These are phyloP conservation scores for Leucoptera coffeella DNA, from an alignment of 2,888 invertebrate genomes.

Conservation along the genomic window DNA sequence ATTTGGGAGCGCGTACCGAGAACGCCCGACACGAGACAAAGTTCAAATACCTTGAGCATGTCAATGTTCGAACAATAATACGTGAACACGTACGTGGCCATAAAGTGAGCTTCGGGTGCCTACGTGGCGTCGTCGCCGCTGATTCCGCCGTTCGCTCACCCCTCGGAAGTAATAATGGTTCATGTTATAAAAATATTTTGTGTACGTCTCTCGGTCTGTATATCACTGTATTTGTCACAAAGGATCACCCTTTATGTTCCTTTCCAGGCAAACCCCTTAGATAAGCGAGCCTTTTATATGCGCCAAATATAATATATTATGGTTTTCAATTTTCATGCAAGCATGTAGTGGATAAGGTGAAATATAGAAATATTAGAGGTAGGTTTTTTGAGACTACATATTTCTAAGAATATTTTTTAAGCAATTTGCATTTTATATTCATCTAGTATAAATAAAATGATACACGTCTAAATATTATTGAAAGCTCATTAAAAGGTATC, in stretches of 20 bases:
- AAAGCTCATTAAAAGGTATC: too few species aligned
- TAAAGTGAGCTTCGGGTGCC: too few species aligned
- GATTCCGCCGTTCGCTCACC: conserved; percentile 24
- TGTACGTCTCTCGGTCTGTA: conserved; percentile 50
- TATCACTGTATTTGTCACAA: conserved; percentile 54
- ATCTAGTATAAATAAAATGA: too few species aligned
- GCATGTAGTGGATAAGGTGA: too few species aligned
- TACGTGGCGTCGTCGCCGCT: too few species aligned
- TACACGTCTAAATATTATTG: too few species aligned
- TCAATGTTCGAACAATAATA: conserved; percentile 16
- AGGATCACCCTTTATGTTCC: conserved; percentile 55
- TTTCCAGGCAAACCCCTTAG: conserved; percentile 55
- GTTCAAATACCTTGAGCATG: too few species aligned
- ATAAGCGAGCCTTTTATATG: conserved; percentile 52
- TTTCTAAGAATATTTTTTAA: too few species aligned
- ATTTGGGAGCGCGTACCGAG: neutral
- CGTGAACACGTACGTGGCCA: conserved; percentile 16
- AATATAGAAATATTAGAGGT: too few species aligned
- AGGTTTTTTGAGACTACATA: too few species aligned
- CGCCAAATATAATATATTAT: conserved; percentile 55
- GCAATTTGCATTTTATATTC: too few species aligned
- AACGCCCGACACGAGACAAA: neutral
- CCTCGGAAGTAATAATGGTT: conserved; percentile 53
- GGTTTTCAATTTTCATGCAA: conserved; percentile 41
- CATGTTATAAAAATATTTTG: conserved; percentile 54